Percentiles rank a stretch among this genome's conserved stretches.
phyloP scores from a whole-genome alignment of 2,797 vertebrate species.

The Myioborus melanocephalus region DNA sequence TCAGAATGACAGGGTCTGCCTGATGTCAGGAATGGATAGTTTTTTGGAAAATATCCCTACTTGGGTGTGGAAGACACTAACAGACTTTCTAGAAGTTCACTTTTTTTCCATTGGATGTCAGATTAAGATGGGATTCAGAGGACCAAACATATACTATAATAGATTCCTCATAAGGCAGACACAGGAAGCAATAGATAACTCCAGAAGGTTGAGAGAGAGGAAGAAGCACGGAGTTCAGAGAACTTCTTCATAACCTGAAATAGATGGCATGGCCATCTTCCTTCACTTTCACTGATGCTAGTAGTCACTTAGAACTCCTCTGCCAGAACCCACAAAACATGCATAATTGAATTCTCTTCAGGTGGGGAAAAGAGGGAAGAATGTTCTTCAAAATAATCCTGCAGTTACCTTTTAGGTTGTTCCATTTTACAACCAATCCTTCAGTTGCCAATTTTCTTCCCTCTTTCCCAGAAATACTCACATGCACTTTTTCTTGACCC shows the following conservation, averaged over 20 bases:
- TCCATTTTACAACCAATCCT: not conserved
- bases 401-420: not conserved
- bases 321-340: not conserved
- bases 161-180: not conserved
- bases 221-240: not conserved
- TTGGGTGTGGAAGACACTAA: not conserved
- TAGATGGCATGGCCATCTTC: not conserved
- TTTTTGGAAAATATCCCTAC: not conserved
- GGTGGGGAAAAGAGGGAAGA: not conserved
- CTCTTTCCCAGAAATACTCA: not conserved
- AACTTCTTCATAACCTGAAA: not conserved
- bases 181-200: not conserved
- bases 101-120: not conserved
- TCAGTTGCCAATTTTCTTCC: not conserved
- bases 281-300: not conserved
- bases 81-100: not conserved
- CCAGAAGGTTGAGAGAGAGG: not conserved
- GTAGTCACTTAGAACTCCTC: not conserved
- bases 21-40: not conserved
- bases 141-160: not conserved
- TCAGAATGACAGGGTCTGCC: not conserved
- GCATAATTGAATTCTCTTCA: not conserved
- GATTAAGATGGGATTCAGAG: not conserved
- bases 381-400: not conserved
- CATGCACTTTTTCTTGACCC: not conserved